Evolutionary conservation across 2,888 invertebrate species (phyloP).

Genomic region (Nemurella pictetii): DNA sequence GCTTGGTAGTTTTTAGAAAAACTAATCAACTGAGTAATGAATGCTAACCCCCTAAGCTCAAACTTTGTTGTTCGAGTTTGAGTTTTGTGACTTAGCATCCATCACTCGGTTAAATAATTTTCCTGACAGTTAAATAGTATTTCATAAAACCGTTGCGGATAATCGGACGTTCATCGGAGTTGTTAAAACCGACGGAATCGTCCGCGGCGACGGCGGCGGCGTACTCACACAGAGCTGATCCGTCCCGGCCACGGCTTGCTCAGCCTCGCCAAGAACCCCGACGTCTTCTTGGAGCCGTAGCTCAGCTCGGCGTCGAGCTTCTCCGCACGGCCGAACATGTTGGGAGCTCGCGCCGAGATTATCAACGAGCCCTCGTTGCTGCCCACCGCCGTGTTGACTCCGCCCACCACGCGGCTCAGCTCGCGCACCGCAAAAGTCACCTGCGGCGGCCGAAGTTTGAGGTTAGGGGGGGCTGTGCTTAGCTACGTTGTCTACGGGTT

Average conservation of each 20-base stretch:
- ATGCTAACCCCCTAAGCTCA: too few relatives aligned
- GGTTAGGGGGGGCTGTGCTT: background rate
- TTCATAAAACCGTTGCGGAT: too few relatives aligned
- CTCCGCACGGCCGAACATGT: constrained; percentile 88
- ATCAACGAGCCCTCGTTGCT: constrained; percentile 89
- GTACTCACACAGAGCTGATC: constrained; percentile 19
- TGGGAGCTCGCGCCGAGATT: constrained; percentile 75
- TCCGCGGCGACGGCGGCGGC: background rate
- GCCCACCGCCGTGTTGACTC: constrained; percentile 83
- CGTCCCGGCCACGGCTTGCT: constrained; percentile 79
- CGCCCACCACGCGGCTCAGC: constrained; percentile 77
- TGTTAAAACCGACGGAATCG: too few relatives aligned
- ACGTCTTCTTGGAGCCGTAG: constrained; percentile 79
- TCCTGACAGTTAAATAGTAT: too few relatives aligned
- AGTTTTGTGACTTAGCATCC: too few relatives aligned
- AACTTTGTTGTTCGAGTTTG: too few relatives aligned
- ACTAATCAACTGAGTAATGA: too few relatives aligned
- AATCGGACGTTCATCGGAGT: too few relatives aligned
- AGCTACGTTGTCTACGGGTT: too few relatives aligned
- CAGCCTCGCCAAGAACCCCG: constrained; percentile 77
- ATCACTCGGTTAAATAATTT: too few relatives aligned
- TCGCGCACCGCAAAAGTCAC: constrained; percentile 88
- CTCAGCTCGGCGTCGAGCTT: constrained; percentile 79
- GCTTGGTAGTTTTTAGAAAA: too few relatives aligned
- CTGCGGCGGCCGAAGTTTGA: constrained; percentile 53